A percentile compares a stretch with the other conserved stretches of the same genome.
Evolutionary conservation across 2,888 invertebrate species (phyloP).

Genomic region (Eupithecia pulchellata): DNA sequence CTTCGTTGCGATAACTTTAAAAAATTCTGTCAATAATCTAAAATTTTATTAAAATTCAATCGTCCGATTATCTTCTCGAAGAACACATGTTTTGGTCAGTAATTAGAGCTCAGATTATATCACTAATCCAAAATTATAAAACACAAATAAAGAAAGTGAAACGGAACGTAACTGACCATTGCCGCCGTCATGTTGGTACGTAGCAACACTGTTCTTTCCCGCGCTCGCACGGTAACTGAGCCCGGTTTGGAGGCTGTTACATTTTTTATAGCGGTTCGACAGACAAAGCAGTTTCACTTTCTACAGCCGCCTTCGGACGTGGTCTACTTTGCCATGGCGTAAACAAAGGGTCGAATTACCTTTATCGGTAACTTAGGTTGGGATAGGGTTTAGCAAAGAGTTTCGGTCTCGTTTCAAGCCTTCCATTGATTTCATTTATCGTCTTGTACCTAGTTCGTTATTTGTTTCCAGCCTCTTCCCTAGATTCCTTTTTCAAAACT

Average conservation of each 20-base stretch:
- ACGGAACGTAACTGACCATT: constrained; percentile 75
- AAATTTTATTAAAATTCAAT: too few species aligned
- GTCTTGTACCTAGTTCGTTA: too few species aligned
- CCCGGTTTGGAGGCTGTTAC: constrained; percentile 64
- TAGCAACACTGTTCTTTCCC: constrained; percentile 50
- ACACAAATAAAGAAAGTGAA: constrained; percentile 65
- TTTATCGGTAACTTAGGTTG: background rate
- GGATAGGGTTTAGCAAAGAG: background rate
- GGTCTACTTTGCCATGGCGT: constrained; percentile 73
- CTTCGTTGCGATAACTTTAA: too few species aligned
- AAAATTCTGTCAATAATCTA: too few species aligned
- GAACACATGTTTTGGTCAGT: too few species aligned
- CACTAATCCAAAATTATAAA: constrained; percentile 48
- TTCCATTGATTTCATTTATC: background rate
- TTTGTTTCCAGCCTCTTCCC: too few species aligned
- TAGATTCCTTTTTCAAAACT: too few species aligned
- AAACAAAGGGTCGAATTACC: constrained; percentile 61
- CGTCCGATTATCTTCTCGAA: too few species aligned
- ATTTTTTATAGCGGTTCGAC: constrained; percentile 79
- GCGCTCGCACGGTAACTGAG: constrained; percentile 72
- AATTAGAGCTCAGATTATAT: background rate
- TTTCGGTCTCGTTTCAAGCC: background rate
- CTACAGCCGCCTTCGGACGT: constrained; percentile 72
- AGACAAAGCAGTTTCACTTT: constrained; percentile 79
- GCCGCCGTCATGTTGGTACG: constrained; percentile 56